Percentiles rank a stretch among this genome's conserved stretches.
Conservation (phyloP, 2,113 vertebrate species). For the Nanger granti region DNA sequence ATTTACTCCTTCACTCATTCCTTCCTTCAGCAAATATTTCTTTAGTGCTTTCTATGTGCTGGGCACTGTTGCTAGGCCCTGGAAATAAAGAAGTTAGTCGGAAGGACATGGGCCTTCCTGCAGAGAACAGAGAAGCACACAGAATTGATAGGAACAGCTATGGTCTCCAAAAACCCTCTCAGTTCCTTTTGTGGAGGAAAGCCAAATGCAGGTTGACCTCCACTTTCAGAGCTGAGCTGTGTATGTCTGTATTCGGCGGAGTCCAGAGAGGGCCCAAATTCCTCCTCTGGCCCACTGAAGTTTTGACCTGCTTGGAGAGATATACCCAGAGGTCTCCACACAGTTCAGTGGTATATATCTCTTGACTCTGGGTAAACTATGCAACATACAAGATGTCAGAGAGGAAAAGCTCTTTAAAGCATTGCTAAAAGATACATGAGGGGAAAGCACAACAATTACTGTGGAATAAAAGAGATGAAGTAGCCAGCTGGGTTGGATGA, state of each 20-base stretch:
- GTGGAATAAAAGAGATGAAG: not conserved
- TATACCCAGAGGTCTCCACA: not conserved
- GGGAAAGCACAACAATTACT: not conserved
- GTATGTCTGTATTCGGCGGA: not conserved
- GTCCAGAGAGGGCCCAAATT: not conserved
- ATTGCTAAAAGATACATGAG: not conserved
- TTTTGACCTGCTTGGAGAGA: not conserved
- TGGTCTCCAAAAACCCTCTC: not conserved
- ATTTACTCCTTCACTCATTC: not conserved
- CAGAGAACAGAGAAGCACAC: not conserved
- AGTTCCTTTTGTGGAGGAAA: not conserved
- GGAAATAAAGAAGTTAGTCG: not conserved
- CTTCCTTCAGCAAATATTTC: not conserved
- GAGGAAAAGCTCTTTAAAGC: not conserved
- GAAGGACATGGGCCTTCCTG: not conserved
- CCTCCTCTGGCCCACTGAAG: not conserved
- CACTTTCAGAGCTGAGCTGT: not conserved
- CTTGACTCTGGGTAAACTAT: not conserved
- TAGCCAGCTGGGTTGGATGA: not conserved
- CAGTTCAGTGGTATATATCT: not conserved
- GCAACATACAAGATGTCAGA: not conserved
- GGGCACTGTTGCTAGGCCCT: not conserved
- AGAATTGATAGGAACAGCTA: not conserved
- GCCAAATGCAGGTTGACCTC: not conserved
- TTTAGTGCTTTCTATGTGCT: not conserved